phyloP scores from a whole-genome alignment of 2,888 invertebrate species.

The Agapostemon virescens region DNA sequence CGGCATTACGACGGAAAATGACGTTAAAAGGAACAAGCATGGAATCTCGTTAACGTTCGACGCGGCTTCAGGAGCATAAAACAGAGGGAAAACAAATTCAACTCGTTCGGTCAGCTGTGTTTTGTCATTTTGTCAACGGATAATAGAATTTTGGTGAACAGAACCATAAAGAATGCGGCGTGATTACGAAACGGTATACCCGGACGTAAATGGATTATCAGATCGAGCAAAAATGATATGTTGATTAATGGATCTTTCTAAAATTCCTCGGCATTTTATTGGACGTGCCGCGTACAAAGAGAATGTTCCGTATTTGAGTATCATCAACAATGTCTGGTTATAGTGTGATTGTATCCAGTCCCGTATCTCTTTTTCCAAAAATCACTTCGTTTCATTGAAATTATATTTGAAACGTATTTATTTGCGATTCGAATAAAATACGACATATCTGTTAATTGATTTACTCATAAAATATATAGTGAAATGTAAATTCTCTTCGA shows the following conservation, averaged over 20 bases:
- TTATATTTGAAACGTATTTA: not conserved
- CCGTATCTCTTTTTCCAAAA: not conserved
- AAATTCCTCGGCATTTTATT: not conserved
- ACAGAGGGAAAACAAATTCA: conserved; percentile 27
- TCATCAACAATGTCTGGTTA: not conserved
- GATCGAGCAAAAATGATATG: not conserved
- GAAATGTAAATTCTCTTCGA: not conserved
- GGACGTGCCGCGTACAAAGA: not conserved
- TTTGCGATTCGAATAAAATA: not conserved
- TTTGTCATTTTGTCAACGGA: not conserved
- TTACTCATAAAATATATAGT: not conserved
- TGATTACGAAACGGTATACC: not conserved
- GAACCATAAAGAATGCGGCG: not conserved
- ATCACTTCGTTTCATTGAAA: not conserved
- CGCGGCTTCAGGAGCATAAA: conserved; percentile 33
- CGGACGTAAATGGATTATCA: not conserved
- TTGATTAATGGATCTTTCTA: not conserved
- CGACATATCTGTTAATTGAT: not conserved
- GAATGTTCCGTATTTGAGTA: not conserved
- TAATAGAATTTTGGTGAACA: not conserved
- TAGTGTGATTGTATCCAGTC: not conserved
- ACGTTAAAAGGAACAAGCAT: conserved; percentile 44
- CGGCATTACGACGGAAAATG: conserved; percentile 38
- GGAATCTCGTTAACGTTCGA: conserved; percentile 51
- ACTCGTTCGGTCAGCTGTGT: not conserved